Conservation (phyloP, 2,797 vertebrate genomes). For the Lutjanus campechanus region DNA sequence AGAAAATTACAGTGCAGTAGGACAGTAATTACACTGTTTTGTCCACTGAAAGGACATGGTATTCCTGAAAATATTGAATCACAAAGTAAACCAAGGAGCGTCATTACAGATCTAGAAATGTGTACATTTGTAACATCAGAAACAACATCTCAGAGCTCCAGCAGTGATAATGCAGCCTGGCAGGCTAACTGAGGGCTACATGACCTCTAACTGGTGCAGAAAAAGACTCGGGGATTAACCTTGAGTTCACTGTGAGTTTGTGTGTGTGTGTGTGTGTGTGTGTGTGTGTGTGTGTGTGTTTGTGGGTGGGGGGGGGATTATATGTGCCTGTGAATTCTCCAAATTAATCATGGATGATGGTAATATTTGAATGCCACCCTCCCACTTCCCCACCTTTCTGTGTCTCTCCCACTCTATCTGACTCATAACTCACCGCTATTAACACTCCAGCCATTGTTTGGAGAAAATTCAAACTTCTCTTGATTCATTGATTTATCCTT, state of each 20-base stretch:
- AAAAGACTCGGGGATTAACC: conserved; percentile 14
- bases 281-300: neutral
- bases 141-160: neutral
- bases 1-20: conserved; percentile 23
- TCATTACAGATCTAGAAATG: neutral
- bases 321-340: conserved; percentile 38
- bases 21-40: conserved; percentile 18
- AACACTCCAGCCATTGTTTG: conserved; percentile 21
- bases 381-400: conserved; percentile 20
- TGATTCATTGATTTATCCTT: conserved; percentile 12
- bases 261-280: neutral
- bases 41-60: neutral
- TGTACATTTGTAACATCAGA: neutral
- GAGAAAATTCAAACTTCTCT: conserved; percentile 8
- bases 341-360: conserved; percentile 59
- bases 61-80: conserved; percentile 10
- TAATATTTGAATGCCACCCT: conserved; percentile 37
- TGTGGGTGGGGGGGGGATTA: conserved; percentile 39
- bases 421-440: conserved; percentile 15
- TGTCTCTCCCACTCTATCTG: conserved; percentile 5
- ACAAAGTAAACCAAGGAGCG: neutral
- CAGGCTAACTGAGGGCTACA: neutral
- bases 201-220: conserved; percentile 16
- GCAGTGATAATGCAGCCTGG: conserved; percentile 7
- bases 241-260: neutral